Percentiles rank a stretch among this genome's conserved stretches.
Evolutionary conservation across 1,140 invertebrate genomes (phyloP).

Genomic region (Dufourea novaeangliae): DNA sequence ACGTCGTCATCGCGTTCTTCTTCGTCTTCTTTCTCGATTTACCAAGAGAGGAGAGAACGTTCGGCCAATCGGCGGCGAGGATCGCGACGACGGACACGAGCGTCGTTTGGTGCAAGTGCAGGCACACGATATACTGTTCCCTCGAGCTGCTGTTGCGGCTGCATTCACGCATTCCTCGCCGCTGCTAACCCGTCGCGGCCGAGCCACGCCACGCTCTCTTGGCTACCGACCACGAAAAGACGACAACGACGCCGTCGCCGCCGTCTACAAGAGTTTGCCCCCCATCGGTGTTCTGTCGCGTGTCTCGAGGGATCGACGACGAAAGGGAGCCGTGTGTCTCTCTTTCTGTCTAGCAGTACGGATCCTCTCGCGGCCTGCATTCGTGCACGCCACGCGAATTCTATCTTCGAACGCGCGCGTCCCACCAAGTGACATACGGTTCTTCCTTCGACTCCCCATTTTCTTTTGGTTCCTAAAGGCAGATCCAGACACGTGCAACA

Average conservation of each 20-base stretch:
- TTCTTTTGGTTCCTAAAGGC: too few species aligned
- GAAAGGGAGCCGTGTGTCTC: background rate
- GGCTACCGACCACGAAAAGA: background rate
- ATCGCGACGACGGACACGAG: slow-evolving; percentile 21
- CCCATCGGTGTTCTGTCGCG: background rate
- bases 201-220: background rate
- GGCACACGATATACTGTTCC: slow-evolving; percentile 25
- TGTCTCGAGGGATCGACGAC: background rate
- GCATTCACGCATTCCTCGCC: slow-evolving; percentile 47
- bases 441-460: background rate
- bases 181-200: too few species aligned
- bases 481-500: too few species aligned
- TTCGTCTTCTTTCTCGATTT: background rate
- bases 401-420: slow-evolving; percentile 24
- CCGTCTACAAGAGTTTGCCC: background rate
- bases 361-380: background rate
- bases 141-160: slow-evolving; percentile 10
- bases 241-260: background rate
- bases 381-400: slow-evolving; percentile 7
- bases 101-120: slow-evolving; percentile 47
- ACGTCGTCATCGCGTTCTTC: too few species aligned
- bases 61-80: slow-evolving; percentile 55
- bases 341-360: slow-evolving; percentile 7
- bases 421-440: background rate
- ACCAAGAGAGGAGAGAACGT: background rate